Conservation (phyloP, 2,797 vertebrate species). For the Phoxinus dragarum region DNA sequence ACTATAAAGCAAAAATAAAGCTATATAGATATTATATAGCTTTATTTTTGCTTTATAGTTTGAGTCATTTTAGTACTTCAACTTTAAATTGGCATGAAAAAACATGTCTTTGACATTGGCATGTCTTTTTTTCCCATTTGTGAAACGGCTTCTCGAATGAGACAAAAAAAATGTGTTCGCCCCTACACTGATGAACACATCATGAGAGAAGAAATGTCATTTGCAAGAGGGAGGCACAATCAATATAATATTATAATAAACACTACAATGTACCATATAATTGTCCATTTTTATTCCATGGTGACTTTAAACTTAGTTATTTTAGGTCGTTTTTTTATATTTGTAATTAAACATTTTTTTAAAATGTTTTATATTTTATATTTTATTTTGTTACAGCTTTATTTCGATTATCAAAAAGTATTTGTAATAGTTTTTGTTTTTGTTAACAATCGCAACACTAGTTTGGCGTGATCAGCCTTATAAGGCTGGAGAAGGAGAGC, state of each 20-base stretch:
- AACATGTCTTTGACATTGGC: too few species aligned
- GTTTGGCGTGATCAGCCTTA: constrained; percentile 46
- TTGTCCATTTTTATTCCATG: too few species aligned
- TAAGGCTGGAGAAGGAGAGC: constrained; percentile 25
- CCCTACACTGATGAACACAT: not conserved
- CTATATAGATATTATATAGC: not conserved
- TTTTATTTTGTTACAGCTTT: not conserved
- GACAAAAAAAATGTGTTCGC: not conserved
- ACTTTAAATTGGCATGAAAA: not conserved
- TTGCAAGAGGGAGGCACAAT: not conserved
- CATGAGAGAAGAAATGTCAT: too few species aligned
- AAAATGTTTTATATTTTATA: not conserved
- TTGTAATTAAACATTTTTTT: too few species aligned
- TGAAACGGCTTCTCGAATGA: not conserved
- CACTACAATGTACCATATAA: too few species aligned
- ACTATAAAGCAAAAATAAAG: too few species aligned
- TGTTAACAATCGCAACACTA: not conserved
- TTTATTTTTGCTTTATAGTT: not conserved
- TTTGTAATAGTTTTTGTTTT: not conserved
- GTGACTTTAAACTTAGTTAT: too few species aligned
- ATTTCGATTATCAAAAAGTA: not conserved
- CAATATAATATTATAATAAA: too few species aligned
- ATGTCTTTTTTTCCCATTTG: not conserved
- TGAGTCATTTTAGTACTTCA: not conserved
- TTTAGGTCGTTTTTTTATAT: too few species aligned